Evolutionary conservation across 1,140 invertebrate genomes (phyloP).

Genomic region (Drosophila asahinai): DNA sequence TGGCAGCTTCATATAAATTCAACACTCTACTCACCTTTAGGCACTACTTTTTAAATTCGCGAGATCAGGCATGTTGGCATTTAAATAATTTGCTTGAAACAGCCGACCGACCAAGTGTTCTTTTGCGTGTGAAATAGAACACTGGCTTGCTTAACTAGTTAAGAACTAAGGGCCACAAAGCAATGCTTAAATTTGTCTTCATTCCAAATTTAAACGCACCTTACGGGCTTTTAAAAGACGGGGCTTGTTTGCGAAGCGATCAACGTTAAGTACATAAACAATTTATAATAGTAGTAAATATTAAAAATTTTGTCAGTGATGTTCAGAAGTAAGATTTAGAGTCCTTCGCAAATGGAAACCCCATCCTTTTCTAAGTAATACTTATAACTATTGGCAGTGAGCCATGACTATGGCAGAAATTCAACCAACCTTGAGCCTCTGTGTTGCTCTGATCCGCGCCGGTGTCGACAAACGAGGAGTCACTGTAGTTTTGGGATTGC

Average conservation of each 20-base stretch:
- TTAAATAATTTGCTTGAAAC: constrained; percentile 10
- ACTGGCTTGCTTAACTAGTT: constrained; percentile 33
- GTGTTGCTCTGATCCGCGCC: constrained; percentile 79
- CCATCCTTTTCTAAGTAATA: constrained; percentile 14
- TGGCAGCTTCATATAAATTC: constrained; percentile 8
- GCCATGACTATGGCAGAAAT: constrained; percentile 31
- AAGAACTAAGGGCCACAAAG: constrained; percentile 23
- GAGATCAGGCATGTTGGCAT: constrained; percentile 39
- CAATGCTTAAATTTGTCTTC: constrained; percentile 54
- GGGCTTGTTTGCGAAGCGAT: constrained; percentile 21
- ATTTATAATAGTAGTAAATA: background rate
- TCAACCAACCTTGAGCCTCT: constrained; percentile 85
- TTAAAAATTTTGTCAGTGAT: background rate
- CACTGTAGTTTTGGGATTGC: constrained; percentile 59
- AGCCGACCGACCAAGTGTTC: constrained; percentile 58
- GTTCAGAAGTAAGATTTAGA: background rate
- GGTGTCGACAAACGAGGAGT: constrained; percentile 74
- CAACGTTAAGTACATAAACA: background rate
- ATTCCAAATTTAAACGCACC: constrained; percentile 49
- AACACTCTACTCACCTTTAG: constrained; percentile 70
- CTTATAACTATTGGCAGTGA: constrained; percentile 31
- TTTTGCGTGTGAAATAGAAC: constrained; percentile 58
- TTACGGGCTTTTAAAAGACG: constrained; percentile 16
- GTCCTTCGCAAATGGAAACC: constrained; percentile 37
- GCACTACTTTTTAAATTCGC: constrained; percentile 36